Conservation (phyloP, 1,140 invertebrate species). For the Gonatopus flavifemur region DNA sequence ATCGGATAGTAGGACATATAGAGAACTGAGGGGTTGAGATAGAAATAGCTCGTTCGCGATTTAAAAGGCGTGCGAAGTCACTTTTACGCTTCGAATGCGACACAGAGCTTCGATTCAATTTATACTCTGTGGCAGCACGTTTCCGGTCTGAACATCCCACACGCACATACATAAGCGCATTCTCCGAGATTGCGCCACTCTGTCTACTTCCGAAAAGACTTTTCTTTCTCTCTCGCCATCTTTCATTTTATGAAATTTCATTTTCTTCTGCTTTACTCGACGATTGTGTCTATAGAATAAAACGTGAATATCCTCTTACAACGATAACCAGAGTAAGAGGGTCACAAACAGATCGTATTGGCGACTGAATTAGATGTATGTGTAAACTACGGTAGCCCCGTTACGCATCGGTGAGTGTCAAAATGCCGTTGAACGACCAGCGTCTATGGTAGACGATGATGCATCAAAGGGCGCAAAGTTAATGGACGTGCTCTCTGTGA, state of each 20-base stretch:
- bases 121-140: constrained; percentile 41
- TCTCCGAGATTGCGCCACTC: constrained; percentile 42
- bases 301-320: background rate
- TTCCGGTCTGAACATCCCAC: constrained; percentile 37
- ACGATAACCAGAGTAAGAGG: constrained; percentile 7
- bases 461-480: constrained; percentile 31
- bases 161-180: too few species aligned
- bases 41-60: constrained; percentile 29
- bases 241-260: constrained; percentile 30
- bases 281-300: constrained; percentile 15
- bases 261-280: background rate
- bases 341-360: constrained; percentile 43
- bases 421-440: constrained; percentile 25
- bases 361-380: constrained; percentile 40
- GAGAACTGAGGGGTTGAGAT: background rate
- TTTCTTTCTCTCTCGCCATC: background rate
- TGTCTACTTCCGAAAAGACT: constrained; percentile 34
- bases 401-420: constrained; percentile 42
- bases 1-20: constrained; percentile 17
- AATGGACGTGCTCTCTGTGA: constrained; percentile 23
- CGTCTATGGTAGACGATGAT: constrained; percentile 10
- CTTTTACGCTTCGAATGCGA: constrained; percentile 51
- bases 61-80: constrained; percentile 54
- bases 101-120: constrained; percentile 53
- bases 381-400: constrained; percentile 23